Base-by-base conservation (phyloP, 1,140 invertebrate genomes). In the Drosophila leontia region DNA sequence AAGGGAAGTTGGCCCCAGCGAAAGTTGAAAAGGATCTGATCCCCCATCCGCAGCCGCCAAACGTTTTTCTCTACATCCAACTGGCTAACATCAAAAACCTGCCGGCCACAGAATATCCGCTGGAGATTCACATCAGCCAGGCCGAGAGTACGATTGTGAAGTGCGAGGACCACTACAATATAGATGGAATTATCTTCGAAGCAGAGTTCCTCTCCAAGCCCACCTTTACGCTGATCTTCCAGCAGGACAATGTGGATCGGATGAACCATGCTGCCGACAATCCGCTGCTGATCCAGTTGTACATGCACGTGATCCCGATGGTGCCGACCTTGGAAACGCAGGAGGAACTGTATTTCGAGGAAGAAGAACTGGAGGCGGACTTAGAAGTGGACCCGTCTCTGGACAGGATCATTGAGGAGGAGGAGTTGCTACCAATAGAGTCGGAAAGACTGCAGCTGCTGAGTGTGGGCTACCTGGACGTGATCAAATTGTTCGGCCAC, bases 181-280 rank as follows among this genome's bases (percentile, higher is more conserved):
- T 59, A 8, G 84, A 87, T 11, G 83, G 60, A 0, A 58, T 80
- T 6, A 87, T 87, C 15, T 3, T 13, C 1, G 48, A 87, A 35
- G 9, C 34, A 2, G 80, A 87, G 19, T 87, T 87, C 41, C 0
- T 7, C 3, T 0, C 2, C 0, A 82, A 48, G 63, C 87, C 88
- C 17, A 91, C 87, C 11, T 91, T 61, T 32, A 91, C 88, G 13
- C 37, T 91, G 15, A 76, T 91, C 34, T 70, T 91, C 26, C 74
- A 81, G 44, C 87, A 91, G 60, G 87, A 91, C 51, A 84, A 82
- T 34, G 50, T 91, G 23, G 88, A 91, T 44, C 59, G 81, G 13
- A 74, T 88, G 13, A 91, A 91, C 61, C 67, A 84, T 34, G 75
- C 85, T 7, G 74, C 59, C 8, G 76, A 91, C 39, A 82, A 91